Evolutionary conservation across 1,140 invertebrate species (phyloP).

Genomic region (Trichogramma pretiosum): DNA sequence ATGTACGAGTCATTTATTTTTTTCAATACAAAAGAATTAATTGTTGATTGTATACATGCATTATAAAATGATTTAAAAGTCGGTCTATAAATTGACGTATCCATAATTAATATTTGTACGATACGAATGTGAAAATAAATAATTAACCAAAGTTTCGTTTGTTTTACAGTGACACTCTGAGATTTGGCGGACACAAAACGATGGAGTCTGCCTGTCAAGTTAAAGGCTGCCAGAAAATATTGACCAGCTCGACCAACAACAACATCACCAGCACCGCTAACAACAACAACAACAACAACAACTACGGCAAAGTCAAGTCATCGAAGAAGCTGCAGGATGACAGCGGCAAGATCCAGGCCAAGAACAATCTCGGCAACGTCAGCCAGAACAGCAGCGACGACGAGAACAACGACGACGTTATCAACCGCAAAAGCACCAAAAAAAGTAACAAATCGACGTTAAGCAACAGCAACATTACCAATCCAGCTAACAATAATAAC

Average conservation of each 20-base stretch:
- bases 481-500: no score
- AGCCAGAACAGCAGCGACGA: neutral
- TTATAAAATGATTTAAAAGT: no score
- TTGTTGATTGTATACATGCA: no score
- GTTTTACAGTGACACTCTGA: slow-evolving; percentile 41
- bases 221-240: slow-evolving; percentile 16
- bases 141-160: neutral
- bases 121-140: no score
- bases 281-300: neutral
- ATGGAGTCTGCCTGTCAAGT: slow-evolving; percentile 43
- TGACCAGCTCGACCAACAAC: neutral
- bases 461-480: no score
- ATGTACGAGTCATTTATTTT: no score
- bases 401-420: neutral
- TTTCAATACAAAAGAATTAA: no score
- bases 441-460: no score
- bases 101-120: no score
- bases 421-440: neutral
- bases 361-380: neutral
- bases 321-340: no score
- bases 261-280: neutral
- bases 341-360: neutral
- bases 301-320: neutral
- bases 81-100: no score
- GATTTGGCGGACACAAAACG: slow-evolving; percentile 34